Evolutionary conservation across 2,888 invertebrate genomes (phyloP).

Genomic region (Noctua pronuba): DNA sequence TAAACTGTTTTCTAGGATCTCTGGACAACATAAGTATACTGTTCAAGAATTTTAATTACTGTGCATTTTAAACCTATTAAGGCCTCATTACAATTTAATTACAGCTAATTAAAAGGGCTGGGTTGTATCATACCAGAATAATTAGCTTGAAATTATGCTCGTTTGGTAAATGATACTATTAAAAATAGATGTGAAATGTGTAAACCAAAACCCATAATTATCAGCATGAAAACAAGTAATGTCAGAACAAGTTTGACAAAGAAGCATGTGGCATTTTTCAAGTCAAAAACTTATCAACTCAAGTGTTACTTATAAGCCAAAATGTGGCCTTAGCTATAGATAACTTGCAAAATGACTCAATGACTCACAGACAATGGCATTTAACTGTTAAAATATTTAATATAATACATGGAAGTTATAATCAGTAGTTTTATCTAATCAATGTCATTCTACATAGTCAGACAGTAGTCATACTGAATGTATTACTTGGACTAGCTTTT

Average conservation of each 20-base stretch:
- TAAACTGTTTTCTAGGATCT: slow-evolving; percentile 49
- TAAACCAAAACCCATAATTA: background rate
- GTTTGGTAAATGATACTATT: background rate
- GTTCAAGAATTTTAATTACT: slow-evolving; percentile 15
- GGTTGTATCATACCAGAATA: background rate
- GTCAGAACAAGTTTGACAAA: background rate
- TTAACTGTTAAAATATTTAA: slow-evolving; percentile 30
- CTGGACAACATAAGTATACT: slow-evolving; percentile 17
- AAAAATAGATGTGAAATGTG: background rate
- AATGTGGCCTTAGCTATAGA: slow-evolving; percentile 8
- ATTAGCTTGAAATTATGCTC: background rate
- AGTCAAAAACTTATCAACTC: background rate
- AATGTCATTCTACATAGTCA: slow-evolving; percentile 35
- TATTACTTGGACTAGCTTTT: slow-evolving; percentile 47
- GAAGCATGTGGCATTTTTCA: background rate
- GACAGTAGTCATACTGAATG: slow-evolving; percentile 46
- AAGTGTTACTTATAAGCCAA: slow-evolving; percentile 11
- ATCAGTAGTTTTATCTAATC: slow-evolving; percentile 61
- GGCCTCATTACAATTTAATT: background rate
- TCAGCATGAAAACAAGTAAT: background rate
- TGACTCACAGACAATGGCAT: slow-evolving; percentile 40
- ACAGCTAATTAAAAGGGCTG: background rate
- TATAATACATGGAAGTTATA: slow-evolving; percentile 26
- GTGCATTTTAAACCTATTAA: slow-evolving; percentile 1
- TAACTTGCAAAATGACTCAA: slow-evolving; percentile 42